Evolutionary conservation across 2,113 vertebrate species (phyloP).

Genomic region (Equus przewalskii): DNA sequence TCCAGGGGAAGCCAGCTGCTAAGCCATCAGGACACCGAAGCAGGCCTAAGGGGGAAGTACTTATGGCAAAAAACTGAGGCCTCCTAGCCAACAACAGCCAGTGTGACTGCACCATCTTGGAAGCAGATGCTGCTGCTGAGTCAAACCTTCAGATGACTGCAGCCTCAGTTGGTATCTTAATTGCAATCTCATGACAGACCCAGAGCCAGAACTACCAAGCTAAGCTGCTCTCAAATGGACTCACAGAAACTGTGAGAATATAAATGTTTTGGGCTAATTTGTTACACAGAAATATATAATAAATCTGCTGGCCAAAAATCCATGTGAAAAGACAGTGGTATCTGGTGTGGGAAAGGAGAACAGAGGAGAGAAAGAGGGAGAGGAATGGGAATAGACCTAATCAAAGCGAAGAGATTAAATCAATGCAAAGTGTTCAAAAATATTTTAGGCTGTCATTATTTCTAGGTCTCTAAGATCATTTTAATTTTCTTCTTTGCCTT

Average conservation of each 20-base stretch:
- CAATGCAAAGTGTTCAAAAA: slow-evolving; percentile 10
- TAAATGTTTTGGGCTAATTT: not conserved
- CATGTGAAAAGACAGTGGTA: slow-evolving; percentile 6
- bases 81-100: not conserved
- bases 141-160: not conserved
- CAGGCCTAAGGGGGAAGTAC: not conserved
- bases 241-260: slow-evolving; percentile 36
- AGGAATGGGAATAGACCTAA: not conserved
- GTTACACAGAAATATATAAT: not conserved
- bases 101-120: not conserved
- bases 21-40: not conserved
- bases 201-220: not conserved
- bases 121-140: not conserved
- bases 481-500: slow-evolving; percentile 38
- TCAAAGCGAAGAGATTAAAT: slow-evolving; percentile 1
- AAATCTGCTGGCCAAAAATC: slow-evolving; percentile 47
- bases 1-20: not conserved
- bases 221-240: not conserved
- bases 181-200: not conserved
- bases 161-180: not conserved
- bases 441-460: slow-evolving; percentile 33
- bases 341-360: not conserved
- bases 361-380: not conserved
- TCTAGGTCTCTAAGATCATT: slow-evolving; percentile 33
- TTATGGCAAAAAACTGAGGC: not conserved